Evolutionary conservation across 2,797 vertebrate genomes (phyloP).

Genomic region (Neosilurus mollespiculum): DNA sequence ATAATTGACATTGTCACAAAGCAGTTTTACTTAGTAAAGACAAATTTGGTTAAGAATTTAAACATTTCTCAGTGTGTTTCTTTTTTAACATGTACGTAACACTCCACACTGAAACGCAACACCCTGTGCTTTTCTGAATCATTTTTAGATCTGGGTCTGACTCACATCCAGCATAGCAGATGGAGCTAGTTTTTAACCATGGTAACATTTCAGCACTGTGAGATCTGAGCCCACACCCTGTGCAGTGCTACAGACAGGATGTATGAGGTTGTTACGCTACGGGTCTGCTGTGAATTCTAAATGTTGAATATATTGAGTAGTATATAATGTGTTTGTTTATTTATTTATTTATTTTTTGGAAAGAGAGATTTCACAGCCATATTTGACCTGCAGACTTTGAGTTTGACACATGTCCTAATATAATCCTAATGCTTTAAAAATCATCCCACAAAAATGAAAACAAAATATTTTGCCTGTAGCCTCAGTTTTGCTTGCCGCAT

Average conservation of each 20-base stretch:
- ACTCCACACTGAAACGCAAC: background rate
- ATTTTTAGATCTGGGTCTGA: background rate
- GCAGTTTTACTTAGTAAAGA: no score
- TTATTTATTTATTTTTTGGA: no score
- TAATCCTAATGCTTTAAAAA: background rate
- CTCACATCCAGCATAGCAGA: background rate
- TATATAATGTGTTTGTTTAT: no score
- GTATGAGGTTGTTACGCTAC: background rate
- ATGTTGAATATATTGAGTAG: background rate
- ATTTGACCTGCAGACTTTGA: background rate
- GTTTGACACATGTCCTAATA: background rate
- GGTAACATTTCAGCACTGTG: background rate
- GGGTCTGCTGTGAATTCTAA: no score
- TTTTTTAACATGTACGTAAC: no score
- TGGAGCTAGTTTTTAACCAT: background rate
- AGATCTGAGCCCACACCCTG: background rate
- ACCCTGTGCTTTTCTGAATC: background rate
- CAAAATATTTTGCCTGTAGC: background rate
- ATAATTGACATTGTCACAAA: no score
- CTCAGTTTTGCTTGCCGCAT: no score
- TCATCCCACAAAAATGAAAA: background rate
- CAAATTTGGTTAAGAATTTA: no score
- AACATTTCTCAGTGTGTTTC: no score
- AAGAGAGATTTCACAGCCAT: no score
- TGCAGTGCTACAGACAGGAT: accelerated